Evolutionary conservation across 2,888 invertebrate species (phyloP), one percentile per base, ranked within the genome.

Genomic region (Electrophaes corylata): DNA sequence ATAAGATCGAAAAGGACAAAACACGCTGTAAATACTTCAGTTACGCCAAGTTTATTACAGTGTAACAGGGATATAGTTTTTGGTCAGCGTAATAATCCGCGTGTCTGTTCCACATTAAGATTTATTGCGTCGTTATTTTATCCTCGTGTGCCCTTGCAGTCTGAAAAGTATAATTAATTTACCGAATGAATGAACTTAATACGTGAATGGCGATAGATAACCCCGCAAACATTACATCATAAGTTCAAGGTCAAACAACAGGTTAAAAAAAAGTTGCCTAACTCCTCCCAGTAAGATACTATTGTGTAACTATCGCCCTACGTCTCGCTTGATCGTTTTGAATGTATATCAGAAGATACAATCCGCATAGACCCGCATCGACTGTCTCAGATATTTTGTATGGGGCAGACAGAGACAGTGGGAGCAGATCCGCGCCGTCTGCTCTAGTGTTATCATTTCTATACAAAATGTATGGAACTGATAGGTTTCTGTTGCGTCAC

Each of bases 221-320:
- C 16, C 37, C 16, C 8, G 37, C 37, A 16, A 37, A 37, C 37
- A 14, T 23, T 20, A 43, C 12, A 26, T 49, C 16, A 39, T n/a
- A 10, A 50, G 54, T 54, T 59, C 59, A 59, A 59, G 59, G 60
- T 60, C 60, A 56, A 44, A 35, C 26, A 35, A 18, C 4, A 35
- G 40, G 23, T 59, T 50, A 59, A 59, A 59, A 53, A 59, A 59
- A 59, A 50, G 39, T 39, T 20, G 18, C 23, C 12, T 12, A 50
- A 26, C 40, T 39, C n/a, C 20, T 20, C n/a, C 16, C 33, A 12
- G 29, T 16, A 0, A 37, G 19, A 6, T 23, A 6, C 12, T 14
- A 18, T 39, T 29, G n/a, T 12, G 4, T 19, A 11, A 10, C 4
- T 39, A 16, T n/a, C n/a, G 16, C 1, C 37, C 16, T 16, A 2